Evolutionary conservation across 2,797 vertebrate species (phyloP), one percentile per base, ranked within the genome.

Genomic region (Denticeps clupeoides): DNA sequence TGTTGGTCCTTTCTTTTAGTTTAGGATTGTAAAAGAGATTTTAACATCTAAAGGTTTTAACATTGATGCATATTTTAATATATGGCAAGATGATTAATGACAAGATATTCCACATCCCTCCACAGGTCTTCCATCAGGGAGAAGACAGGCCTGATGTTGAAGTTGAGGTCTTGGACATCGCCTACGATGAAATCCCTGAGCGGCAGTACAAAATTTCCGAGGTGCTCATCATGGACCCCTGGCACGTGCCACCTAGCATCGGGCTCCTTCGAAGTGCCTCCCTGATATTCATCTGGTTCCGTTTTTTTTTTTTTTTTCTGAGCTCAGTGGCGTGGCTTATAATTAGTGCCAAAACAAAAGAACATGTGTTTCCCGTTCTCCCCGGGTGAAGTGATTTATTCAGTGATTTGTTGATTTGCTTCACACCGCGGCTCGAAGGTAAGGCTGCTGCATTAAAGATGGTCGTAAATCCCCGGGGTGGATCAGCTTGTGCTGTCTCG

Each of bases 121-220:
- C 23, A 15, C 59, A 80, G 80, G 77, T 79, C 55, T 81, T 82
- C 49, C 49, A 10, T 28, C 53, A 68, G 0, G 75, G 78, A 23
- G 72, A 74, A 59, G 68, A 73, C 53, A 60, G 77, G 16, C 74
- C 71, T 0, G 63, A 74, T 16, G 71, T 71, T 2, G 75, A 82
- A 41, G 69, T 81, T 42, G 69, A 69, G 2, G 76, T 75, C 55
- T 55, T 80, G 62, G 80, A 81, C 62, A 77, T 84, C 0, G 78
- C 78, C 24, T 82, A 73, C 0, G 78, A 81, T 1, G 79, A 81
- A 56, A 76, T 85, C 46, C 78, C 82, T 0, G 78, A 81, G 52
- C 72, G 80, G 27, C 81, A 79, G 57, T 82, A 75, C 65, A 74
- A 65, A 56, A 75, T 70, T 55, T 57, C 66, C 29, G 79, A 83